These are phyloP conservation scores for Atrichornis clamosus DNA, from an alignment of 2,113 vertebrate genomes.

Conservation along the genomic window DNA sequence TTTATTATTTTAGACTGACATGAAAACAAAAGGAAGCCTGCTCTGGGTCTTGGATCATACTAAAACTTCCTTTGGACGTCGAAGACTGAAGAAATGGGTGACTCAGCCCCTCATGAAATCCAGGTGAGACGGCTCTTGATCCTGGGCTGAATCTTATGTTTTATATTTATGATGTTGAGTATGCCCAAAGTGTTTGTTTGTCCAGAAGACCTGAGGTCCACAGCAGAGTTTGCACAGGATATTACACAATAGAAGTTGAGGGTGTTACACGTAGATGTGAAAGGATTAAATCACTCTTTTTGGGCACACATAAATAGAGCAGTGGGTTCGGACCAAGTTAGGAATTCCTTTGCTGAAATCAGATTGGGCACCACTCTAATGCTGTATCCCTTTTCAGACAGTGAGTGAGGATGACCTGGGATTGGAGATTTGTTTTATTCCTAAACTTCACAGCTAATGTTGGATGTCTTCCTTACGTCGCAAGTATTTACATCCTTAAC, in stretches of 20 bases:
- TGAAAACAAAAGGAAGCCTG: conserved; percentile 86
- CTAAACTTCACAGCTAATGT: background rate
- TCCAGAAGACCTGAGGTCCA: background rate
- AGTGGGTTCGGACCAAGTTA: background rate
- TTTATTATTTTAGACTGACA: conserved; percentile 80
- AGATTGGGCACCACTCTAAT: background rate
- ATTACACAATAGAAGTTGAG: accelerated
- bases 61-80: conserved; percentile 86
- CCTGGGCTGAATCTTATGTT: background rate
- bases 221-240: background rate
- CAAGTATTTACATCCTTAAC: background rate
- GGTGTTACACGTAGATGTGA: accelerated
- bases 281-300: background rate
- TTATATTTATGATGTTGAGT: background rate
- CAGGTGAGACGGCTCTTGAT: conserved; percentile 72
- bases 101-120: conserved; percentile 85
- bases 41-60: conserved; percentile 95
- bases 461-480: background rate
- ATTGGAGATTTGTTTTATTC: background rate
- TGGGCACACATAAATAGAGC: background rate
- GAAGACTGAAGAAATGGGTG: conserved; percentile 92
- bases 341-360: background rate
- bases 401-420: background rate
- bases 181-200: background rate
- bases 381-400: background rate